Evolutionary conservation across 2,888 invertebrate species (phyloP), one percentile per base, ranked within the genome.

Genomic region (Drosophila anomelani): DNA sequence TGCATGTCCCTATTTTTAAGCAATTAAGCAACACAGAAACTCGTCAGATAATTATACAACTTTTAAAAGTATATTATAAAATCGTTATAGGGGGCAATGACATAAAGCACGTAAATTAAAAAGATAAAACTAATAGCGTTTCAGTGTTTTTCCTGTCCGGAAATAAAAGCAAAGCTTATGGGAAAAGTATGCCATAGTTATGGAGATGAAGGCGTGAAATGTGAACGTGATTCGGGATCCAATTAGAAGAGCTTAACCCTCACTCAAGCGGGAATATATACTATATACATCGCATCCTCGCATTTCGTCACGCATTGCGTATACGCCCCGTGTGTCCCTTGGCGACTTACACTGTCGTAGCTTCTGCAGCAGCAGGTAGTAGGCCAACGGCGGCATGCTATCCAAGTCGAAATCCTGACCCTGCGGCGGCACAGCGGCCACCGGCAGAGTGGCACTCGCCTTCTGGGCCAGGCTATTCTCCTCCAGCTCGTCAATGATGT

Each of bases 331-430:
- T 78, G 73, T 23, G 70, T 63, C 44, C 51, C 17, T 10, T 38
- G 15, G 17, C 26, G 49, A 86, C 90, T 80, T 76, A 91, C 90
- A 61, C 74, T 90, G 91, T 53, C 90, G 85, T 1, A 90, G 64
- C 77, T 90, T 91, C 64, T 91, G 90, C 75, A 90, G 41, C 62
- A 90, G 79, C 81, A 91, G 68, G 68, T 88, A 90, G 70, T 91
- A 90, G 61, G 91, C 76, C 63, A 91, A 54, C 68, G 91, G 90
- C 63, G 90, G 83, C 88, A 91, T 90, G 74, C 80, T 91, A 61
- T 90, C 91, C 77, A 90, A 75, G 68, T 90, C 90, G 55, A 81
- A 85, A 74, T 90, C 91, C 78, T 89, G 85, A 6, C 62, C 34
- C 64, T 76, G 87, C 12, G 63, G 41, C 41, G 71, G 51, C n/a